Conservation (phyloP, 30 jellyfish, hydroid and myxozoan species). For the Phacellophora camtschatica region DNA sequence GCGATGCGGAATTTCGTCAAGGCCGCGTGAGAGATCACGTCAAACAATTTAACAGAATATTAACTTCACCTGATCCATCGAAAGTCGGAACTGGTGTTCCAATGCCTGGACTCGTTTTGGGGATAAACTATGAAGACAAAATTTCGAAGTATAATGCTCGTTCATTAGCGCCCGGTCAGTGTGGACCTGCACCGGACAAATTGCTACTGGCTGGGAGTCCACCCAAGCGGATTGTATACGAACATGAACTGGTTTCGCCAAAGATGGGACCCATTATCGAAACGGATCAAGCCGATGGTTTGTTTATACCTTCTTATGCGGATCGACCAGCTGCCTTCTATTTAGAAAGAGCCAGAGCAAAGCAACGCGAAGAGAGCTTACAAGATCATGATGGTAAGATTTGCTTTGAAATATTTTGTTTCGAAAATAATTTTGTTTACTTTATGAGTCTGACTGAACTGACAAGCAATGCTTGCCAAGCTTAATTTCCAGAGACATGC, state of each 20-base stretch:
- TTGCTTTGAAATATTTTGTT: no score
- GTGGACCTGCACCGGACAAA: slow-evolving; percentile 64
- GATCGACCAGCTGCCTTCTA: slow-evolving; percentile 69
- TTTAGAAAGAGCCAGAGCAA: slow-evolving; percentile 38
- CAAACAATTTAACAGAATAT: slow-evolving; percentile 62
- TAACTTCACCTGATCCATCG: slow-evolving; percentile 66
- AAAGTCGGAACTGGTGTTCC: slow-evolving; percentile 90
- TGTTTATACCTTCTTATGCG: slow-evolving; percentile 63
- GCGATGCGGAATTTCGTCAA: slow-evolving; percentile 66
- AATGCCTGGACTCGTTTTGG: slow-evolving; percentile 87
- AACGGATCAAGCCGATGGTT: background rate
- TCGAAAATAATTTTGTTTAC: no score
- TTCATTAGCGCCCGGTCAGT: slow-evolving; percentile 81
- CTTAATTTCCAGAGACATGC: no score
- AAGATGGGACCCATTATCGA: background rate
- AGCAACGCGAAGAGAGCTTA: background rate
- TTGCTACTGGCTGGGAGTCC: slow-evolving; percentile 65
- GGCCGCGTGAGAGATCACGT: slow-evolving; percentile 90
- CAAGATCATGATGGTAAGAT: slow-evolving; percentile 29
- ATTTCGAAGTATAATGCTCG: slow-evolving; percentile 70
- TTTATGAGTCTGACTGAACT: no score
- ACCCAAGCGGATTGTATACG: slow-evolving; percentile 49
- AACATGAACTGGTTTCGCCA: background rate
- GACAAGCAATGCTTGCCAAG: no score
- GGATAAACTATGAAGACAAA: slow-evolving; percentile 69